phyloP scores from a whole-genome alignment of 1,140 invertebrate genomes.

The Drosophila tsacasi region DNA sequence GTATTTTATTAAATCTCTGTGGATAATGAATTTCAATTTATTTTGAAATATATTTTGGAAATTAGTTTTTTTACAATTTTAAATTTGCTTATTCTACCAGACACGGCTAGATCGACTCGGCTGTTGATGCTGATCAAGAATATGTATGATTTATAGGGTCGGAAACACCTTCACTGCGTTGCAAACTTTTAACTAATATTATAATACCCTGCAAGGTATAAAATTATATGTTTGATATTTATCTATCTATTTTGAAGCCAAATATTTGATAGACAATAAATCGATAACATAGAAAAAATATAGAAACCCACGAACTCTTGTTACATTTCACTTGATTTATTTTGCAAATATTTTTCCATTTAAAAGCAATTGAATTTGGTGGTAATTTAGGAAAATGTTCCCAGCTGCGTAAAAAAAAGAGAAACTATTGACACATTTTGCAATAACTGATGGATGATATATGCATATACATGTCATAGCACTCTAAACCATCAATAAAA shows the following conservation, averaged over 20 bases:
- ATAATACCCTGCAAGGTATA: not conserved
- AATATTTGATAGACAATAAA: not conserved
- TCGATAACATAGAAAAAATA: too few relatives aligned
- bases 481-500: conserved; percentile 12
- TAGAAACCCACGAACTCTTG: not conserved
- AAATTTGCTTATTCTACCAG: too few relatives aligned
- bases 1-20: not conserved
- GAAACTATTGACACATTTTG: conserved; percentile 4
- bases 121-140: too few relatives aligned
- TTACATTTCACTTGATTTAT: conserved; percentile 1
- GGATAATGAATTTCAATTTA: too few relatives aligned
- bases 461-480: too few relatives aligned
- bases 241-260: not conserved
- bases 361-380: conserved; percentile 1
- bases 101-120: too few relatives aligned
- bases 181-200: too few relatives aligned
- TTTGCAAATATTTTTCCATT: conserved; percentile 1
- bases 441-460: not conserved
- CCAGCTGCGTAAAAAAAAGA: not conserved
- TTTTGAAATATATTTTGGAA: too few relatives aligned
- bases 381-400: conserved; percentile 1
- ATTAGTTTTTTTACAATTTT: too few relatives aligned
- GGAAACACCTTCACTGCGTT: too few relatives aligned
- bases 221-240: not conserved
- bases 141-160: too few relatives aligned